A percentile compares a stretch with the other conserved stretches of the same genome.
Evolutionary conservation across 2,888 invertebrate genomes (phyloP).

Genomic region (Scaptomyza caliginosa): DNA sequence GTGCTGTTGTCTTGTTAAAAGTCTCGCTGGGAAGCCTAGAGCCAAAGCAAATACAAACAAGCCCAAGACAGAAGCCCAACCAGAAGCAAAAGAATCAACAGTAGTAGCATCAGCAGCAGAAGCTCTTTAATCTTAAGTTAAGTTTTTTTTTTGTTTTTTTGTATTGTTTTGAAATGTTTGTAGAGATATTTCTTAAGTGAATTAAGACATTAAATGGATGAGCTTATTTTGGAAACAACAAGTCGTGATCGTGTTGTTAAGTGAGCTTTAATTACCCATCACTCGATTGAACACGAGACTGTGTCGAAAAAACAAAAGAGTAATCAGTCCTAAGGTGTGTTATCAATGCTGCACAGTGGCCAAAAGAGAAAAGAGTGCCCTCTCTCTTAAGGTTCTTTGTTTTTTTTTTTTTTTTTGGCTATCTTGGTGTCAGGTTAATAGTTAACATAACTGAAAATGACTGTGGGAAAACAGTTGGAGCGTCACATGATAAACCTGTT

Average conservation of each 20-base stretch:
- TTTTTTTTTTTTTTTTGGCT: constrained; percentile 5
- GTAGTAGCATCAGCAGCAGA: constrained; percentile 37
- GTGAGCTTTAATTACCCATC: constrained; percentile 44
- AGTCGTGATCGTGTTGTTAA: constrained; percentile 60
- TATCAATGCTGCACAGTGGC: constrained; percentile 5
- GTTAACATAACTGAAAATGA: constrained; percentile 60
- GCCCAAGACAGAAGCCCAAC: constrained; percentile 16
- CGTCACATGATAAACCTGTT: constrained; percentile 79
- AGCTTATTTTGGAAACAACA: constrained; percentile 50
- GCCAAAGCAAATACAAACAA: constrained; percentile 46
- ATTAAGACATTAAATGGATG: constrained; percentile 47
- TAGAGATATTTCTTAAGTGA: constrained; percentile 23
- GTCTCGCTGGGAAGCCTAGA: constrained; percentile 40
- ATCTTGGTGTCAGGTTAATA: constrained; percentile 37
- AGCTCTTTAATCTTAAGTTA: constrained; percentile 71
- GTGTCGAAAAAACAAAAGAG: constrained; percentile 30
- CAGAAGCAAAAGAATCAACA: constrained; percentile 45
- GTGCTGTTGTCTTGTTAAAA: constrained; percentile 23
- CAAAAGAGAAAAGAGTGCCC: no score
- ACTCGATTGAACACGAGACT: constrained; percentile 19
- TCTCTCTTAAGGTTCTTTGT: no score
- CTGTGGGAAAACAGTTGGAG: constrained; percentile 77
- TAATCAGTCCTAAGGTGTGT: constrained; percentile 27
- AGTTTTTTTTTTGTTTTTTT: constrained; percentile 22
- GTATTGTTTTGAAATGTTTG: constrained; percentile 39